phyloP scores from a whole-genome alignment of 2,797 vertebrate genomes.

The Spea hammondii region DNA sequence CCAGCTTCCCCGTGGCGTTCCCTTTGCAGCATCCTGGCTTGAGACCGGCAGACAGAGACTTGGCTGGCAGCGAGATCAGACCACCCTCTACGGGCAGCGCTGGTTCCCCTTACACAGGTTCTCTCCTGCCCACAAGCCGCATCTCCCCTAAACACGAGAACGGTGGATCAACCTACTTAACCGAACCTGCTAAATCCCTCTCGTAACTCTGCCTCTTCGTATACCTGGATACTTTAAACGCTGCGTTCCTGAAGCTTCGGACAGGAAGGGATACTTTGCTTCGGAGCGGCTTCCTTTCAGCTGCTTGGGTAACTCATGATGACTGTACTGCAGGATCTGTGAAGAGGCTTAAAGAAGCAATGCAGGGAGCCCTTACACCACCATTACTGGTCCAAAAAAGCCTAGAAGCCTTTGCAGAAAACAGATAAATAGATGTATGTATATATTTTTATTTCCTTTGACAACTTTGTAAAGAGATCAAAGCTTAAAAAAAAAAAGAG shows the following conservation, averaged over 20 bases:
- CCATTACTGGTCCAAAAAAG: neutral
- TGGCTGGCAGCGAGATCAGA: conserved; percentile 68
- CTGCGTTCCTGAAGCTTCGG: conserved; percentile 27
- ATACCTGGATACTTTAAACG: conserved; percentile 7
- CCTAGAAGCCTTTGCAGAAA: conserved; percentile 7
- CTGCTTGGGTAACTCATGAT: neutral
- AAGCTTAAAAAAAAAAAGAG: conserved; percentile 44
- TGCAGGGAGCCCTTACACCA: conserved; percentile 1
- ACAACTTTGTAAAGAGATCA: conserved; percentile 52
- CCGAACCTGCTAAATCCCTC: conserved; percentile 77
- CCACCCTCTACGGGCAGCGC: conserved; percentile 78
- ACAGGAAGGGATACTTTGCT: conserved; percentile 34
- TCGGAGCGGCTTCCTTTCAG: conserved; percentile 21
- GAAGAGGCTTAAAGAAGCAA: conserved; percentile 14
- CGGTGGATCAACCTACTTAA: conserved; percentile 65
- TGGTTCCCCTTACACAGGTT: conserved; percentile 76
- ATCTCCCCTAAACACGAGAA: conserved; percentile 88
- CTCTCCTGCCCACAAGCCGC: conserved; percentile 67
- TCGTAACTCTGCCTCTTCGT: conserved; percentile 67
- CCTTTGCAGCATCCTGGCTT: conserved; percentile 81
- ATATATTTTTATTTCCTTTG: conserved; percentile 52
- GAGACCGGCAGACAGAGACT: conserved; percentile 66
- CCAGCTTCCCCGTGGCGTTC: conserved; percentile 88
- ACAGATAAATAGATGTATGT: conserved; percentile 49
- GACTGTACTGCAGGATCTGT: conserved; percentile 18